Conservation (phyloP, 2,113 vertebrate genomes). For the Labeo rohita region DNA sequence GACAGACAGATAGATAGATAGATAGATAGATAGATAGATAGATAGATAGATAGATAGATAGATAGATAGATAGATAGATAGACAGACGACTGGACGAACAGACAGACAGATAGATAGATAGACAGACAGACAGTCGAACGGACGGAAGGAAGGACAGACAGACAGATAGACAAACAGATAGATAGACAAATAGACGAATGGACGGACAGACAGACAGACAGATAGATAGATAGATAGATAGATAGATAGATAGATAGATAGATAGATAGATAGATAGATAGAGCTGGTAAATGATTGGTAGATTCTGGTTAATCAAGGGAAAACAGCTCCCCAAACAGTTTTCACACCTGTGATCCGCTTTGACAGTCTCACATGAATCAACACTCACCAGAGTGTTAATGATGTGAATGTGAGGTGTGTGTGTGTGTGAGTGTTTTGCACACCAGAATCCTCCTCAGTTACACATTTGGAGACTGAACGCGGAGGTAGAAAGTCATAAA, state of each 20-base stretch:
- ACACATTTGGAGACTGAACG: slow-evolving; percentile 16
- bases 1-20: neutral
- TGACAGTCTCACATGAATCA: neutral
- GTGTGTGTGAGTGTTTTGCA: neutral
- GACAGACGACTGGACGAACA: neutral
- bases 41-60: neutral
- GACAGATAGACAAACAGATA: neutral
- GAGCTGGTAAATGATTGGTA: neutral
- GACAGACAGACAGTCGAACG: neutral
- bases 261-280: neutral
- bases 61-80: neutral
- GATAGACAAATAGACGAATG: neutral
- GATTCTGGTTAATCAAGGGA: neutral
- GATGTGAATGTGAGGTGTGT: neutral
- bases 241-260: neutral
- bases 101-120: neutral
- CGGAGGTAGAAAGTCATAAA: neutral
- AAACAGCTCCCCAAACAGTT: neutral
- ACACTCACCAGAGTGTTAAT: neutral
- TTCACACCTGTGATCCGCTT: slow-evolving; percentile 4
- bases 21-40: neutral
- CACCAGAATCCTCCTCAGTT: neutral
- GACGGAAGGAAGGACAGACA: neutral
- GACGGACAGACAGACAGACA: neutral
- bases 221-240: neutral